Base-by-base conservation (phyloP, 2,113 vertebrate species). In the Cochlearius cochlearius region DNA sequence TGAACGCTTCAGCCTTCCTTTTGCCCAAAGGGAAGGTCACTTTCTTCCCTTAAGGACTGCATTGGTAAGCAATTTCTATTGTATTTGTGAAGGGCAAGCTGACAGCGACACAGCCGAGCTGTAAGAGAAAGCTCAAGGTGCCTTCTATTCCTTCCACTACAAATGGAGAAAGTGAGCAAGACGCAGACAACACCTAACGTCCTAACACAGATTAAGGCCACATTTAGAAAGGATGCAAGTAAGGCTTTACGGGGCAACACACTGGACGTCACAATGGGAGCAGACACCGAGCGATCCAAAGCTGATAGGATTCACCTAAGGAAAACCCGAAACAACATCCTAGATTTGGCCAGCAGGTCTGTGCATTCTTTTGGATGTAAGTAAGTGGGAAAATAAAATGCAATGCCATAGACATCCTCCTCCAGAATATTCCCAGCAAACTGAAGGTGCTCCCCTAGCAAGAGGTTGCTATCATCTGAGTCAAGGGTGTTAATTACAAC, bases 171-270 rank as follows among this genome's bases (percentile, higher is more conserved):
- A 91, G 93, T 74, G 86, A 96, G 95, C 95, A 74, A 95, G 95
- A 97, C 95, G 91, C 83, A 84, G 72, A 95, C 88, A 94, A 88
- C 43, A 88, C 87, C 78, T 29, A 96, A 97, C 90, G 93, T 97
- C 88, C 96, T 96, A 89, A 96, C 97, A 95, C 91, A 82, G 95
- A 94, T 98, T 98, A 98, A 98, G 98, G 98, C 98, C 98, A 98
- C 98, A 97, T 96, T 97, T 96, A 97, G 94, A 96, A 96, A 96
- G 89, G 96, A 98, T 95, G 95, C 95, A 97, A 95, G 95, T 98
- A 98, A 98, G 98, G 98, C 98, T 98, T 81, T 90, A 63, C 69
- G 73, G 90, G 88, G 90, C 86, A 94, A 96, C 84, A 71, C 69
- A 73, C 25, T 49, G 71, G 94, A 94, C 87, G 87, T 95, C 96